Evolutionary conservation across 2,113 vertebrate species (phyloP).

Genomic region (Garra rufa): DNA sequence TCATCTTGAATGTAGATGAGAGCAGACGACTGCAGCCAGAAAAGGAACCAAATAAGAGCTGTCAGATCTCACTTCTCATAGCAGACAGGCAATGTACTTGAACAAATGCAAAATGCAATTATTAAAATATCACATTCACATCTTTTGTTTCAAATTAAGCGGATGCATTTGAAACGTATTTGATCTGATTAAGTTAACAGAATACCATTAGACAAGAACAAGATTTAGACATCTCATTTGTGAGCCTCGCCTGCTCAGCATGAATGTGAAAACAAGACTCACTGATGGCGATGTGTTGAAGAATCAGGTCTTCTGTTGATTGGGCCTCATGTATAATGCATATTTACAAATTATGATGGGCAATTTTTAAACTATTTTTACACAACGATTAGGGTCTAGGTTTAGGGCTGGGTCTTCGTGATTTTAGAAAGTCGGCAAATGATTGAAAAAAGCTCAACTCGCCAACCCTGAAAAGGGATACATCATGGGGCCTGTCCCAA

Average conservation of each 20-base stretch:
- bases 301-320: not conserved
- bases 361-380: not conserved
- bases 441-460: too few species aligned
- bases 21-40: not conserved
- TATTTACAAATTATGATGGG: not conserved
- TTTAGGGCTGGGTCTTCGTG: not conserved
- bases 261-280: not conserved
- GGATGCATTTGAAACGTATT: not conserved
- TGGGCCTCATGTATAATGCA: not conserved
- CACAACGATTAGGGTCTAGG: not conserved
- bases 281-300: not conserved
- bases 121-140: not conserved
- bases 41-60: not conserved
- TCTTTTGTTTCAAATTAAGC: not conserved
- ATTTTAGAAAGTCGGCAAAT: too few species aligned
- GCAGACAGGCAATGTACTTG: not conserved
- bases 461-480: too few species aligned
- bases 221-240: not conserved
- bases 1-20: constrained; percentile 18
- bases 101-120: not conserved
- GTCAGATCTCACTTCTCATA: not conserved
- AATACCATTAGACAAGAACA: not conserved
- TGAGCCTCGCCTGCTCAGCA: not conserved
- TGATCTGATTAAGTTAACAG: not conserved
- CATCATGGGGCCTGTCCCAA: too few species aligned